Evolutionary conservation across 2,888 invertebrate species (phyloP).

Genomic region (Lissonota sp.): DNA sequence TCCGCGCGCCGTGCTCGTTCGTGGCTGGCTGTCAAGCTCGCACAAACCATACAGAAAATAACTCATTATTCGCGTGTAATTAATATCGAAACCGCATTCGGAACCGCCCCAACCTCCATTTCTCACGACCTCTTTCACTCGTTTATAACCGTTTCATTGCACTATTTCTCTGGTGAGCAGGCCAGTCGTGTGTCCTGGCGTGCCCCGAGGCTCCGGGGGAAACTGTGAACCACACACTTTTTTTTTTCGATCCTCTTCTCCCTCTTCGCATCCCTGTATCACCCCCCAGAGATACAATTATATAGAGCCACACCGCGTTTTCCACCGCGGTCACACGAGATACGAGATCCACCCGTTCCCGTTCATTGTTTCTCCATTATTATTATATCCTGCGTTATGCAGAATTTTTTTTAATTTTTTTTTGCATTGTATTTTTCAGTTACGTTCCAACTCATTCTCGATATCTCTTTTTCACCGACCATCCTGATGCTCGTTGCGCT

Average conservation of each 20-base stretch:
- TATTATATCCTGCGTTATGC: constrained; percentile 53
- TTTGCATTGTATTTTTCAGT: constrained; percentile 26
- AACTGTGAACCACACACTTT: constrained; percentile 38
- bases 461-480: constrained; percentile 42
- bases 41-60: constrained; percentile 72
- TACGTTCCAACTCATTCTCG: constrained; percentile 38
- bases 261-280: constrained; percentile 33
- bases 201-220: constrained; percentile 25
- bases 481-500: constrained; percentile 33
- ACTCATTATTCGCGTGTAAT: constrained; percentile 76
- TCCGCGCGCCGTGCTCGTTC: constrained; percentile 29
- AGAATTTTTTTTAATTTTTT: constrained; percentile 41
- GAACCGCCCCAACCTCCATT: background rate
- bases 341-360: constrained; percentile 37
- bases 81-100: constrained; percentile 72
- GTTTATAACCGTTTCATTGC: constrained; percentile 69
- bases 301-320: constrained; percentile 57
- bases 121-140: constrained; percentile 57
- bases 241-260: constrained; percentile 33
- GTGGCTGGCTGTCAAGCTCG: constrained; percentile 46
- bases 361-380: constrained; percentile 57
- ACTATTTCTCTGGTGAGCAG: constrained; percentile 58
- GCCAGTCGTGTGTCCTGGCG: constrained; percentile 40
- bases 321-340: constrained; percentile 57
- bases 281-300: constrained; percentile 63